Evolutionary conservation across 2,888 invertebrate genomes (phyloP), one percentile per base, ranked within the genome.

Genomic region (Allacma fusca): DNA sequence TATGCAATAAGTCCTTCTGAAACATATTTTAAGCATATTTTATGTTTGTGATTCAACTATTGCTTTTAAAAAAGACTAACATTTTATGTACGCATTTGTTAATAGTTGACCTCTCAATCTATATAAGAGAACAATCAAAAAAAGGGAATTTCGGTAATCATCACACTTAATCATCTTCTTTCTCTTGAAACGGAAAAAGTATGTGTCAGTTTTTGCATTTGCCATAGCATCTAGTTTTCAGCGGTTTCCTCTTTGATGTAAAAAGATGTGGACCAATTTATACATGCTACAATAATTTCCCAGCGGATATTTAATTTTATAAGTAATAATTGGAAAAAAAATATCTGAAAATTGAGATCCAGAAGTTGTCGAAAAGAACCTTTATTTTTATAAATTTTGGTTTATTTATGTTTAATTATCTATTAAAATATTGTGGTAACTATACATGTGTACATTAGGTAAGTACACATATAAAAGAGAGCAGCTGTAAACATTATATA

Each of bases 161-260:
- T 34, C 34, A 12, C 50, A 50, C 2, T 9, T 50, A 16, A n/a
- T 50, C 4, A 50, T 50, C 50, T 50, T 50, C 50, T 50, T 50
- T 50, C 50, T n/a, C 50, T 50, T 50, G n/a, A 50, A 5, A n/a
- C 16, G 19, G 19, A n/a, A 50, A 13, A 50, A 50, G 50, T 50
- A 50, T 50, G 50, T n/a, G 16, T n/a, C 16, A n/a, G 50, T 50
- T 13, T 50, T 50, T 50, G 5, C 50, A 16, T 50, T 50, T 50
- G 50, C 50, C 50, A 50, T 50, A 50, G 50, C 2, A 50, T 50
- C 50, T 50, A 50, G 50, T 50, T 50, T 50, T 50, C 50, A 50
- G 34, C 9, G 34, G 34, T 34, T 34, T 34, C 34, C 9, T 34
- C 34, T 34, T 50, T 50, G 50, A 50, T 50, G 2, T 50, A 2